Evolutionary conservation across 2,113 vertebrate species (phyloP).

Genomic region (Azemiops feae): DNA sequence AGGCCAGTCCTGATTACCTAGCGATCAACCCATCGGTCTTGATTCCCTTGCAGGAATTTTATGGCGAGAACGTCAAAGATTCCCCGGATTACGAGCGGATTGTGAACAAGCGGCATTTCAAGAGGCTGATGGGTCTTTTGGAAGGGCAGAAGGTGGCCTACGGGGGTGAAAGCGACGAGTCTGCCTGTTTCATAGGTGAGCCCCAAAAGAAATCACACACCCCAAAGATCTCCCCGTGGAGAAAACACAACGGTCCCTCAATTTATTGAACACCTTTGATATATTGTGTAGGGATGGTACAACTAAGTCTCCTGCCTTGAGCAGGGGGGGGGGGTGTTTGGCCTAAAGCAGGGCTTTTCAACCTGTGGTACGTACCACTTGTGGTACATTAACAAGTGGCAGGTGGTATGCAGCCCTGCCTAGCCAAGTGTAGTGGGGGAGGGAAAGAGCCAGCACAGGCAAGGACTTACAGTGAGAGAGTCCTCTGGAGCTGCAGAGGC

Average conservation of each 20-base stretch:
- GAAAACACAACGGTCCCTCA: neutral
- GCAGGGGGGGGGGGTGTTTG: neutral
- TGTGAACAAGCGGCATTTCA: slow-evolving; percentile 85
- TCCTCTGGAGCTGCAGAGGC: too few relatives aligned
- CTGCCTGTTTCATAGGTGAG: slow-evolving; percentile 85
- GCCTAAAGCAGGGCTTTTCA: too few relatives aligned
- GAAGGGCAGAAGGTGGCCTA: slow-evolving; percentile 84
- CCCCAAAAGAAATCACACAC: too few relatives aligned
- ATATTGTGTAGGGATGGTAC: neutral
- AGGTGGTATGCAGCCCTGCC: too few relatives aligned
- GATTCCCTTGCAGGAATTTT: slow-evolving; percentile 82
- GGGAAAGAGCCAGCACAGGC: too few relatives aligned
- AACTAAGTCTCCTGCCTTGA: too few relatives aligned
- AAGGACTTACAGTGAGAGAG: too few relatives aligned
- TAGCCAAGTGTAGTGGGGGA: too few relatives aligned
- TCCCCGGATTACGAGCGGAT: slow-evolving; percentile 88
- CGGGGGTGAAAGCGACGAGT: slow-evolving; percentile 84
- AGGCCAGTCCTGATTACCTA: too few relatives aligned
- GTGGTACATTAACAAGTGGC: too few relatives aligned
- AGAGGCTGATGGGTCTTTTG: slow-evolving; percentile 76
- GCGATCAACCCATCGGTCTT: neutral
- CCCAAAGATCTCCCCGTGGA: neutral
- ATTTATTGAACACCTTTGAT: neutral
- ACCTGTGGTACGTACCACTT: too few relatives aligned
- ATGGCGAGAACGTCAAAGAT: slow-evolving; percentile 82